Percentiles rank a stretch among this genome's conserved stretches.
Conservation (phyloP, 2,113 vertebrate species). For the Rynchops niger region DNA sequence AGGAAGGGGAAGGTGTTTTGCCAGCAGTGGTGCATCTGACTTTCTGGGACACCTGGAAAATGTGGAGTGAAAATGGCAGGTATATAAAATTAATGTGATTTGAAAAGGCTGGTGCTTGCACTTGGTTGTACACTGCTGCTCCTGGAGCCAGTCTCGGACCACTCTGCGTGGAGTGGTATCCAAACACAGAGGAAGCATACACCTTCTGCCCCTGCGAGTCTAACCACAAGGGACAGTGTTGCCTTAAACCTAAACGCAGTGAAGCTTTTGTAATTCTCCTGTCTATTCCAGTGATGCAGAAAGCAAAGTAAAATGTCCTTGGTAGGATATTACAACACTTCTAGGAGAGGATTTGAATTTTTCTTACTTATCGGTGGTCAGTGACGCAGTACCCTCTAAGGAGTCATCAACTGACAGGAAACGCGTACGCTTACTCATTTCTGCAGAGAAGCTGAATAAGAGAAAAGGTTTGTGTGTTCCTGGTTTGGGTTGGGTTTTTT, state of each 20-base stretch:
- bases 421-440: background rate
- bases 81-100: background rate
- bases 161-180: accelerated
- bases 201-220: background rate
- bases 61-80: background rate
- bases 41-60: background rate
- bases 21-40: background rate
- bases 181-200: accelerated
- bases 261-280: background rate
- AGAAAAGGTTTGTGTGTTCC: background rate
- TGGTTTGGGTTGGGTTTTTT: background rate
- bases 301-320: background rate
- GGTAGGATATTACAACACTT: background rate
- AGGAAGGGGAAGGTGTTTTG: background rate
- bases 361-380: background rate
- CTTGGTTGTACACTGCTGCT: background rate
- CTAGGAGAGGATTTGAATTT: background rate
- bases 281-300: background rate
- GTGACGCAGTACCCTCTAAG: background rate
- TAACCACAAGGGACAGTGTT: background rate
- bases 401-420: background rate
- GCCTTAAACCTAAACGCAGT: background rate
- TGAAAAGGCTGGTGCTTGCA: background rate
- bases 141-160: background rate
- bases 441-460: background rate